Evolutionary conservation across 2,113 vertebrate species (phyloP).

Genomic region (Centrocercus urophasianus): DNA sequence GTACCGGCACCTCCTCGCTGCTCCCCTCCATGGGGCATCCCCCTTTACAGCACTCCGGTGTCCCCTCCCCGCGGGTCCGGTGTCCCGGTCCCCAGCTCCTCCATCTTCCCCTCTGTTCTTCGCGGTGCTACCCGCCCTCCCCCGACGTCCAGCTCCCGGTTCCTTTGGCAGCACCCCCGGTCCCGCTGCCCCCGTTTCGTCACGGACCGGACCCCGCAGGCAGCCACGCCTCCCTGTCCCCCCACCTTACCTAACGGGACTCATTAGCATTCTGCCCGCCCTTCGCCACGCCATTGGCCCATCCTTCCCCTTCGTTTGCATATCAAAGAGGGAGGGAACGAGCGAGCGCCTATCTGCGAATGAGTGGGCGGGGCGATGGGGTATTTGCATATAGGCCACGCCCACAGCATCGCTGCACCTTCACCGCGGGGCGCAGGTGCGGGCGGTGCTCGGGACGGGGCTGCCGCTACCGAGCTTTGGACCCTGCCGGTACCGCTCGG

Average conservation of each 20-base stretch:
- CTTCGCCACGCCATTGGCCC: background rate
- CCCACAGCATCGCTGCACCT: fast-evolving
- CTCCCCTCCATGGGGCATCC: no score
- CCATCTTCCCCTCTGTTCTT: background rate
- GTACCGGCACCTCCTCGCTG: no score
- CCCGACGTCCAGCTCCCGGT: background rate
- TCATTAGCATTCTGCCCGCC: background rate
- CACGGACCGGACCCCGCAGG: background rate
- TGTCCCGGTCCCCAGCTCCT: background rate
- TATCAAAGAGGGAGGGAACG: fast-evolving
- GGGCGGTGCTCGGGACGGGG: no score
- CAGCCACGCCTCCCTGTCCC: background rate
- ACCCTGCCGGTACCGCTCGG: no score
- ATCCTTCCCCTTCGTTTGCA: background rate
- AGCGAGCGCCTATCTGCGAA: fast-evolving
- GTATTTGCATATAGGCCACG: background rate
- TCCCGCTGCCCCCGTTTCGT: no score
- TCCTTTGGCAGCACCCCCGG: no score
- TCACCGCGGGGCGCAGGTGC: background rate
- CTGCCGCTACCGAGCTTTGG: no score
- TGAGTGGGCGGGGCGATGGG: fast-evolving
- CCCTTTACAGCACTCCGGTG: no score
- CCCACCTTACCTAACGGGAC: background rate
- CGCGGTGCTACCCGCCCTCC: background rate
- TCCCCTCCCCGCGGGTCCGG: background rate